phyloP scores from a whole-genome alignment of 2,888 invertebrate species.

The Acanthoscelides obtectus region DNA sequence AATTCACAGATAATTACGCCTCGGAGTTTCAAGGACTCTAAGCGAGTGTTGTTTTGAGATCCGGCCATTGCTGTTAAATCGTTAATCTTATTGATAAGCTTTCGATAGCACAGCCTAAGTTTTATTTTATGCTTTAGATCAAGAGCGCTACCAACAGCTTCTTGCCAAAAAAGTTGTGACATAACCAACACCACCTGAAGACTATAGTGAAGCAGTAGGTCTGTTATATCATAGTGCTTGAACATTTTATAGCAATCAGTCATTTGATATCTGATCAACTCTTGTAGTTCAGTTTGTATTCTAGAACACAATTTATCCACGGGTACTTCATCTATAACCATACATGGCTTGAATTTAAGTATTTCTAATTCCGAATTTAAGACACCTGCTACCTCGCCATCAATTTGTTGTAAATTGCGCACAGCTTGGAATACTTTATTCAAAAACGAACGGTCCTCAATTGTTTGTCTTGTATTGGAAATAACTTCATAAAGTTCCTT shows the following conservation, averaged over 20 bases:
- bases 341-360: constrained; percentile 56
- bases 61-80: constrained; percentile 34
- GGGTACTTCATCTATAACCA: constrained; percentile 40
- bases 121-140: constrained; percentile 24
- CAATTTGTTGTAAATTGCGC: constrained; percentile 61
- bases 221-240: constrained; percentile 14
- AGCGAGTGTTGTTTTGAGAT: constrained; percentile 24
- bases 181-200: constrained; percentile 26
- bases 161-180: constrained; percentile 26
- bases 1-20: constrained; percentile 22
- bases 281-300: constrained; percentile 74
- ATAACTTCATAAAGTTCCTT: constrained; percentile 83
- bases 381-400: constrained; percentile 66
- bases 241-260: constrained; percentile 24
- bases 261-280: constrained; percentile 35
- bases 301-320: constrained; percentile 70
- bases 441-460: constrained; percentile 74
- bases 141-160: constrained; percentile 49
- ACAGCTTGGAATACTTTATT: constrained; percentile 83
- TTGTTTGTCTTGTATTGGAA: constrained; percentile 69
- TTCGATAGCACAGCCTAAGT: constrained; percentile 21
- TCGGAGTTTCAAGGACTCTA: constrained; percentile 45
- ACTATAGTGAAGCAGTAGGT: constrained; percentile 20
- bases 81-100: constrained; percentile 17
- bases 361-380: constrained; percentile 68